Evolutionary conservation across 2,888 invertebrate genomes (phyloP).

Genomic region (Pterostichus niger): DNA sequence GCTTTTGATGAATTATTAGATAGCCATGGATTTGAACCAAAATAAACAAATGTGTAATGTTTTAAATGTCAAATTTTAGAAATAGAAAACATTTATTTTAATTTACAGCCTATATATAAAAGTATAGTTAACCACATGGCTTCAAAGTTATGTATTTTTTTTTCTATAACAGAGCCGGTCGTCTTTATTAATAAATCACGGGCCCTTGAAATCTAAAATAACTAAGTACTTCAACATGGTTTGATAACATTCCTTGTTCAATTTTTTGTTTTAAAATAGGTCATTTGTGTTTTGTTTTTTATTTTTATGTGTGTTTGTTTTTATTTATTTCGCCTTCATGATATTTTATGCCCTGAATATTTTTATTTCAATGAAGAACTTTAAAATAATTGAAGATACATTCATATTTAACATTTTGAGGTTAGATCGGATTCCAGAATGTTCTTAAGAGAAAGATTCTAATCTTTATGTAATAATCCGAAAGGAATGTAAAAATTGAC

Average conservation of each 20-base stretch:
- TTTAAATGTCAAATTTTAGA: too few species aligned
- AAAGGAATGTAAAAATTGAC: constrained; percentile 33
- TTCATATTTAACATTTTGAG: too few species aligned
- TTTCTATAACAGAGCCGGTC: not conserved
- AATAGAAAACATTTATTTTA: too few species aligned
- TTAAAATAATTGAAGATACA: not conserved
- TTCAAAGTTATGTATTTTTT: not conserved
- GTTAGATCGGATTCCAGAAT: too few species aligned
- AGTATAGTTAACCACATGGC: not conserved
- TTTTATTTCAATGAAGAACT: constrained; percentile 14
- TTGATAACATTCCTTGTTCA: constrained; percentile 10
- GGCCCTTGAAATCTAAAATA: constrained; percentile 45
- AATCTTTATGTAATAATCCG: constrained; percentile 7
- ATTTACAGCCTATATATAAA: not conserved
- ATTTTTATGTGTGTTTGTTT: not conserved
- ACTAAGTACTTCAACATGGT: not conserved
- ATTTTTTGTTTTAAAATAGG: constrained; percentile 35
- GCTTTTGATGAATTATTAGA: too few species aligned
- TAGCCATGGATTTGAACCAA: too few species aligned
- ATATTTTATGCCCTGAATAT: not conserved
- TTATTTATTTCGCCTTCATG: not conserved
- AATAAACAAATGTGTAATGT: too few species aligned
- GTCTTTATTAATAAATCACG: constrained; percentile 5
- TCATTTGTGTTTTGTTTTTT: constrained; percentile 39
- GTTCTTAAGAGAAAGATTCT: not conserved